These are phyloP conservation scores for Perdita meconis DNA, from an alignment of 2,888 invertebrate species.

Conservation along the genomic window DNA sequence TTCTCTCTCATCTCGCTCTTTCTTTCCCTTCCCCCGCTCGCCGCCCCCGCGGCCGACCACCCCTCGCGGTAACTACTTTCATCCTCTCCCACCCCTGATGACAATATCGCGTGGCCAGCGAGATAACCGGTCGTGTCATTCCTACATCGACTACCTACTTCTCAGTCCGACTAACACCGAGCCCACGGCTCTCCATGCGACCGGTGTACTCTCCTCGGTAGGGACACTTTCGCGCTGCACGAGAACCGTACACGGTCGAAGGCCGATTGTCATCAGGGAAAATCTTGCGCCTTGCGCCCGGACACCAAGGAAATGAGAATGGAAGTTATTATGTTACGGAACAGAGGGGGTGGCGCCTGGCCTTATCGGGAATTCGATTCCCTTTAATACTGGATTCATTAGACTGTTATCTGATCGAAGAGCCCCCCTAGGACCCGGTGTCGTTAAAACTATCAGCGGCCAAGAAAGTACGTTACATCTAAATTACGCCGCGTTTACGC, in stretches of 20 bases:
- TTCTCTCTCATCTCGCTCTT: slow-evolving; percentile 48
- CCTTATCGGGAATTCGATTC: slow-evolving; percentile 54
- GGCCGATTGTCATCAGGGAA: slow-evolving; percentile 68
- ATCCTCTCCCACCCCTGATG: slow-evolving; percentile 80
- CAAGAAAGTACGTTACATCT: slow-evolving; percentile 45
- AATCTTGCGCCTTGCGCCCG: slow-evolving; percentile 61
- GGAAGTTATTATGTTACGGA: slow-evolving; percentile 66
- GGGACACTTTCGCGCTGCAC: slow-evolving; percentile 69
- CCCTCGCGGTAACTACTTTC: slow-evolving; percentile 71
- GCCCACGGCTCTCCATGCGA: slow-evolving; percentile 49
- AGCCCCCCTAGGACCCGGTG: not conserved
- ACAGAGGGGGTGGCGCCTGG: slow-evolving; percentile 45
- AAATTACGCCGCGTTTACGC: slow-evolving; percentile 27
- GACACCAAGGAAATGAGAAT: slow-evolving; percentile 64
- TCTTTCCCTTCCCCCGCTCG: slow-evolving; percentile 52
- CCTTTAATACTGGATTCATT: slow-evolving; percentile 58
- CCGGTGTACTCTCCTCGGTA: slow-evolving; percentile 54
- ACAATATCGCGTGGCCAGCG: slow-evolving; percentile 84
- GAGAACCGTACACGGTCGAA: slow-evolving; percentile 61
- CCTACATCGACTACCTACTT: slow-evolving; percentile 82
- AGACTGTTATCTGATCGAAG: slow-evolving; percentile 47
- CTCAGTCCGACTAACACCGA: slow-evolving; percentile 69
- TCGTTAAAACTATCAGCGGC: slow-evolving; percentile 21
- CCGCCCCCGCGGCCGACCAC: slow-evolving; percentile 38
- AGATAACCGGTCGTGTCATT: slow-evolving; percentile 84